phyloP scores from a whole-genome alignment of 2,113 vertebrate genomes.

The Ondatra zibethicus region DNA sequence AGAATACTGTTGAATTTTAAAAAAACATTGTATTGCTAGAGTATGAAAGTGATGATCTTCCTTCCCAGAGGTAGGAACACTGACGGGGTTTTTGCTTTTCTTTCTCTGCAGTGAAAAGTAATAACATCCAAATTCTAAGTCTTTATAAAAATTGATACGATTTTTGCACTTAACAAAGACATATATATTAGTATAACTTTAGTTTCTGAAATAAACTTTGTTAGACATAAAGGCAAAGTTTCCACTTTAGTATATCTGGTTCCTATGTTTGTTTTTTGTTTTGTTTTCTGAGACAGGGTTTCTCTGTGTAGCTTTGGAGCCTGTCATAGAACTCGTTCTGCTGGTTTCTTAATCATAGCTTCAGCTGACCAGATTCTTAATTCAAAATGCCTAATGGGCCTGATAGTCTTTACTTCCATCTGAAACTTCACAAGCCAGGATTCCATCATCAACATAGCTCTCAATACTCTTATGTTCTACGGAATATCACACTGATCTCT shows the following conservation, averaged over 20 bases:
- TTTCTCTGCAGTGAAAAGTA: background rate
- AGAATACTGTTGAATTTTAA: background rate
- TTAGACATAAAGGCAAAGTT: background rate
- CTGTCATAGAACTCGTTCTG: no score
- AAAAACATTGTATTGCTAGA: background rate
- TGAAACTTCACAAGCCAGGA: background rate
- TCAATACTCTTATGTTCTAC: background rate
- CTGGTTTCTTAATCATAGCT: background rate
- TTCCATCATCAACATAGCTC: background rate
- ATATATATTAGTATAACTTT: background rate
- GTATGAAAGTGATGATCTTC: background rate
- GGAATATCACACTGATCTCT: background rate
- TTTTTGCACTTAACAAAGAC: background rate
- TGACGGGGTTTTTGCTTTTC: conserved; percentile 37
- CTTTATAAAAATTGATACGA: background rate
- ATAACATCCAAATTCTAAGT: background rate
- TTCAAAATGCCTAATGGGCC: background rate
- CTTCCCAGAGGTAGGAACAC: background rate
- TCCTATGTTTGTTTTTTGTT: no score
- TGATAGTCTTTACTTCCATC: background rate
- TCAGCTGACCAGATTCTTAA: background rate
- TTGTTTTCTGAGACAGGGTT: no score
- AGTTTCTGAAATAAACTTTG: background rate
- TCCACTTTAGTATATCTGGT: background rate
- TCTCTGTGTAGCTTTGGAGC: no score